Base-by-base conservation (phyloP, 2,797 vertebrate species). In the Silurus aristotelis region DNA sequence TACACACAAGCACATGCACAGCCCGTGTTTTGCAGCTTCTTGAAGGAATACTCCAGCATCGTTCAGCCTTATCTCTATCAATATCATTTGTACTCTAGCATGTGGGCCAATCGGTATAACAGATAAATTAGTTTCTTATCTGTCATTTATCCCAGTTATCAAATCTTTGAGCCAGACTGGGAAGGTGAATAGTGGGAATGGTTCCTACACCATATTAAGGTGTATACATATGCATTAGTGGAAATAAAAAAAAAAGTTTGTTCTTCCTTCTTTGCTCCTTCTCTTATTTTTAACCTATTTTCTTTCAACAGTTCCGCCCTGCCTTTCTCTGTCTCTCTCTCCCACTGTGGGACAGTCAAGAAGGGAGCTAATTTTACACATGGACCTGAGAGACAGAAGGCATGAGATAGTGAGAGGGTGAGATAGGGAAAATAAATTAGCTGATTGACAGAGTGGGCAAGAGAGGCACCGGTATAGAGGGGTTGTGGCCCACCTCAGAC, bases 401-500 rank as follows among this genome's bases (percentile, higher is more conserved):
- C n/a, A 66, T 20, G 80, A 80, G 27, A 87, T 71, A 72, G 83
- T 85, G 80, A 88, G 71, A 83, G 67, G 46, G 48, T 10, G 87
- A 80, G 73, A 73, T 68, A 71, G 68, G 52, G 27, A 75, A 77
- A 71, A 77, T 76, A 86, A 38, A 82, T 56, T 43, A 82, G 80
- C 60, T 86, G 84, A 86, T 82, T 55, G 84, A 82, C 84, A 82
- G 84, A 38, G 22, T 83, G 46, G 27, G 38, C 38, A 63, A 85
- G 85, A 48, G 31, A 71, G 46, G 56, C 63, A 85, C 14, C 13
- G 27, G 52, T 56, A 55, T 14, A 79, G 67, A 58, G 27, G 73
- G 58, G 48, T 55, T 61, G 70, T 55, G 66, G 89, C 91, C 93
- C 92, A 63, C 83, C 86, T 85, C 48, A 85, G 83, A 85, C 31